Base-by-base conservation (phyloP, 2,113 vertebrate species). In the Tragelaphus strepsiceros region DNA sequence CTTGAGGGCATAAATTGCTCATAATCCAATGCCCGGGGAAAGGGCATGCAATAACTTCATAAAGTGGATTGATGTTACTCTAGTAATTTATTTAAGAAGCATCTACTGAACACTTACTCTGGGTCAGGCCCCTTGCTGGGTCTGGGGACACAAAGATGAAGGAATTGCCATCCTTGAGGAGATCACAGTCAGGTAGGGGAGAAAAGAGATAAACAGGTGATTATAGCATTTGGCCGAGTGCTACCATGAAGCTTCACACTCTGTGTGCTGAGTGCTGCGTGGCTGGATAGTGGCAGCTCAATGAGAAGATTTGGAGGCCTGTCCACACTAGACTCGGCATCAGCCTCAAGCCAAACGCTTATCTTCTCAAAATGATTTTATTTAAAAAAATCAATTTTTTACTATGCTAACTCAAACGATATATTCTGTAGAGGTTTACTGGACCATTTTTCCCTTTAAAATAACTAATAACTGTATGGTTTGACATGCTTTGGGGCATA, bases 381-480 rank as follows among this genome's bases (percentile, higher is more conserved):
- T 85, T 96, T 95, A 2, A 90, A 90, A 17, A 28, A 90, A 92
- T 95, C 74, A 17, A 5, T 30, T 92, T 91, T 93, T 93, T 94
- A 80, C 90, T 86, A 82, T 86, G 85, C 26, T 67, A 93, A 77
- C 82, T 96, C 32, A 78, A 87, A 93, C 7, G 8, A 96, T 84
- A 13, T 93, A 58, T 71, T 96, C 61, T 87, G 5, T 39, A 92
- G 88, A 67, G 64, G 21, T 92, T 93, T 91, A 58, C 21, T 32
- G 43, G 82, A 39, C 67, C 30, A 32, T 82, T 78, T 93, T 90
- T 35, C 71, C 32, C 43, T 92, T 95, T 94, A 92, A 97, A 94
- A 96, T 78, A 89, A 91, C 56, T 94, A 62, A 92, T 90, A 80
- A 90, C 35, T 97, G 16, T 92, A 81, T 86, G 53, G 84, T 97